Evolutionary conservation across 2,797 vertebrate genomes (phyloP).

Genomic region (Peromyscus nudipes): DNA sequence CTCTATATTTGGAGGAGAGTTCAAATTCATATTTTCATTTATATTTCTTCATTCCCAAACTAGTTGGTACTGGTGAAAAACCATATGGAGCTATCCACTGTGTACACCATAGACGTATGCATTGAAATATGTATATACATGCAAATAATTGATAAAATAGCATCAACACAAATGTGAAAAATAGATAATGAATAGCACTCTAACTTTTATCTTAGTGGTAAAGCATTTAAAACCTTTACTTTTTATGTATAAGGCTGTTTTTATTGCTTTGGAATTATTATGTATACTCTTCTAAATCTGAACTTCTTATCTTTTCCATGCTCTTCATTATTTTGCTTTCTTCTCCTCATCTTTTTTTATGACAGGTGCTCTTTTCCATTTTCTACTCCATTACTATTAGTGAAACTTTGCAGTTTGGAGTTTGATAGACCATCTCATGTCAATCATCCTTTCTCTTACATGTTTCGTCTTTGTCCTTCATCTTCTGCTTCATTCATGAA

Average conservation of each 20-base stretch:
- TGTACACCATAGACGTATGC: background rate
- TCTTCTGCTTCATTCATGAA: background rate
- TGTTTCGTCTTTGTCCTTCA: background rate
- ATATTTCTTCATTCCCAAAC: background rate
- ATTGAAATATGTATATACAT: background rate
- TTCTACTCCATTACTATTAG: background rate
- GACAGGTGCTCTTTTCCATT: background rate
- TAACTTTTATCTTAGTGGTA: background rate
- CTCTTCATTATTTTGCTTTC: background rate
- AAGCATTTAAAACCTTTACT: background rate
- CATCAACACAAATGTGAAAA: background rate
- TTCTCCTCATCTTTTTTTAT: too few relatives aligned
- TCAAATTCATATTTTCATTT: too few relatives aligned
- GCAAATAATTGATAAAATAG: background rate
- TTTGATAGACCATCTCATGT: background rate
- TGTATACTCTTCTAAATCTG: background rate
- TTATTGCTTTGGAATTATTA: background rate
- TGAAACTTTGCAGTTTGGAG: too few relatives aligned
- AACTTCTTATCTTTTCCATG: background rate
- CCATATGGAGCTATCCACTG: background rate
- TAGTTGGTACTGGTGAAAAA: background rate
- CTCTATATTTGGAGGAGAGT: background rate
- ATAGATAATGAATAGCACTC: background rate
- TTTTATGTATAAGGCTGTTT: background rate
- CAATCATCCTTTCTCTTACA: background rate